Evolutionary conservation across 2,797 vertebrate species (phyloP), one percentile per base, ranked within the genome.

Genomic region (Eremophila alpestris): DNA sequence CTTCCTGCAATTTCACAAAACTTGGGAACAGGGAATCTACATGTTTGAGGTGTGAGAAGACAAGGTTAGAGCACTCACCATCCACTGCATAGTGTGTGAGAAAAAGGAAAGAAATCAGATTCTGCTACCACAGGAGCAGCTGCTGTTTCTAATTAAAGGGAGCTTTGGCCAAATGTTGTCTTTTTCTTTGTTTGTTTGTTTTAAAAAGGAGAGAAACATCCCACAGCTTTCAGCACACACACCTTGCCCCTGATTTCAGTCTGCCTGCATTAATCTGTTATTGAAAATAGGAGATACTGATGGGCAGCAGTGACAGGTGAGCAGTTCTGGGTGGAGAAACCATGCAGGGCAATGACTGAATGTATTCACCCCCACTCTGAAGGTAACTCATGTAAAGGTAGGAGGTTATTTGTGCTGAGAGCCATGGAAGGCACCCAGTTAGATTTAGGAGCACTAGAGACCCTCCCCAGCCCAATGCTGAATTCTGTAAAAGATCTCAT

Each of bases 1-100:
- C 96, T 84, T 97, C 96, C 32, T 89, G 78, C 16, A 94, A 46
- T 56, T 89, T 95, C 80, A 88, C 21, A 2, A 94, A 79, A 67
- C 94, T 94, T 67, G 97, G 93, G 40, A 94, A 70, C 46, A 96
- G 38, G 0, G 46, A 93, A 30, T 96, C 96, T 83, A 95, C 32
- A 63, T 89, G 86, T 97, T 91, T 40, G 46, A 74, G 21, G 36
- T 29, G 38, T 12, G 40, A 94, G 56, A 95, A 93, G 45, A 73
- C 10, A 78, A 15, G 23, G 40, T 96, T 92, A 93, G 73, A 63
- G 13, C 0, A 4, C 9, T 54, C 52, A 56, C 8, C 13, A 11
- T 29, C n/a, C 58, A 30, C 16, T 3, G 3, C 4, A 16, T 22
- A 7, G 13, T 14, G 11, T 29, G 13, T 34, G 16, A 51, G 9